Conservation (phyloP, 2,888 invertebrate genomes). For the Myopa testacea region DNA sequence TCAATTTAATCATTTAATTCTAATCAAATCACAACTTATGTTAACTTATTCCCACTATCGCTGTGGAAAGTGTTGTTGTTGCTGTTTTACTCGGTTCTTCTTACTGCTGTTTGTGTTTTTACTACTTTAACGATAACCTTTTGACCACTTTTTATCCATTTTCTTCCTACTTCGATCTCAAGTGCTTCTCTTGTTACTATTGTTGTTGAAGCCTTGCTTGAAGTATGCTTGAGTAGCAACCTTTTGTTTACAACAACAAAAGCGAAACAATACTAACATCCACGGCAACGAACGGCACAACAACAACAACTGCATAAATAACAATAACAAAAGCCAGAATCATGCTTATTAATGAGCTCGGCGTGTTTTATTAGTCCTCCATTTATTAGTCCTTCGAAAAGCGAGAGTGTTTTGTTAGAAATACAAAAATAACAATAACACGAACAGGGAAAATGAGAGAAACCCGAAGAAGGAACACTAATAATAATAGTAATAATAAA, state of each 20-base stretch:
- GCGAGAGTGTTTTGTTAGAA: too few relatives aligned
- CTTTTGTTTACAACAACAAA: neutral
- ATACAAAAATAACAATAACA: too few relatives aligned
- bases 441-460: neutral
- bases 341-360: neutral
- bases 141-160: neutral
- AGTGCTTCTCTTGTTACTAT: neutral
- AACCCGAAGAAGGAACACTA: neutral
- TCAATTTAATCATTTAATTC: neutral
- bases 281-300: slow-evolving; percentile 24
- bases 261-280: slow-evolving; percentile 15
- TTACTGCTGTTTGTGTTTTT: neutral
- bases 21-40: neutral
- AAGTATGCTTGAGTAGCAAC: neutral
- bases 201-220: neutral
- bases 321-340: slow-evolving; percentile 6
- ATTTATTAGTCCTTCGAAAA: too few relatives aligned
- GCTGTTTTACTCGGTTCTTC: neutral
- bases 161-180: neutral
- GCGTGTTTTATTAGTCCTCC: neutral
- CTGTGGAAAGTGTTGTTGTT: too few relatives aligned
- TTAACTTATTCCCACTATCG: neutral
- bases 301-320: slow-evolving; percentile 14
- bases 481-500: slow-evolving; percentile 13
- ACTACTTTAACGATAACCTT: neutral